Evolutionary conservation across 1,140 invertebrate species (phyloP).

Genomic region (Lerema accius): DNA sequence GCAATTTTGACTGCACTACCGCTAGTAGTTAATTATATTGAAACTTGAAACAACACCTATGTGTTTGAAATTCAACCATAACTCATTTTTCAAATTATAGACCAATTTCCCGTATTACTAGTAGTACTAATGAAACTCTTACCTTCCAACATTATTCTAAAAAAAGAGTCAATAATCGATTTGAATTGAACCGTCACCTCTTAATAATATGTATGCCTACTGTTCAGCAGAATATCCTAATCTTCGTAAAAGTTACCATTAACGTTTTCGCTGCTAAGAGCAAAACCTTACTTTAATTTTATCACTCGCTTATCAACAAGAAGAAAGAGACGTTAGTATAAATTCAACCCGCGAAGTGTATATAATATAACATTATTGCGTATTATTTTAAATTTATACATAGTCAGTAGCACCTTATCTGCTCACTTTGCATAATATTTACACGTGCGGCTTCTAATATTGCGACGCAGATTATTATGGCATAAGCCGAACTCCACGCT

Average conservation of each 20-base stretch:
- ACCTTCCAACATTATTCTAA: too few species aligned
- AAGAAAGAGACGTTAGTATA: not conserved
- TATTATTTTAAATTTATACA: conserved; percentile 56
- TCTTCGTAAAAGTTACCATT: not conserved
- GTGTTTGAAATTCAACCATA: too few species aligned
- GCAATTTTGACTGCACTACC: too few species aligned
- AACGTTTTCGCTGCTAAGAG: not conserved
- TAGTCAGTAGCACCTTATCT: conserved; percentile 47
- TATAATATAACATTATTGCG: conserved; percentile 35
- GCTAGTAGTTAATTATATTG: too few species aligned
- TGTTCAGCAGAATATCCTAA: too few species aligned
- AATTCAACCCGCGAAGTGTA: not conserved
- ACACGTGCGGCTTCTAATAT: conserved; percentile 48
- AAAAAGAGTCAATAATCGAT: too few species aligned
- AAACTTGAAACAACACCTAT: too few species aligned
- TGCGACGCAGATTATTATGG: conserved; percentile 53
- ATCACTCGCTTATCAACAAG: not conserved
- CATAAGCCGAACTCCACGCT: conserved; percentile 49
- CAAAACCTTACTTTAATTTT: not conserved
- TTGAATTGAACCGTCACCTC: too few species aligned
- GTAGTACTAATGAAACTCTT: too few species aligned
- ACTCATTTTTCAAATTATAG: too few species aligned
- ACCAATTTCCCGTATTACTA: too few species aligned
- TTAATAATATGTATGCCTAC: too few species aligned
- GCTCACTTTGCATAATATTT: conserved; percentile 54